Evolutionary conservation across 2,113 vertebrate genomes (phyloP).

Genomic region (Marcusenius ussheri): DNA sequence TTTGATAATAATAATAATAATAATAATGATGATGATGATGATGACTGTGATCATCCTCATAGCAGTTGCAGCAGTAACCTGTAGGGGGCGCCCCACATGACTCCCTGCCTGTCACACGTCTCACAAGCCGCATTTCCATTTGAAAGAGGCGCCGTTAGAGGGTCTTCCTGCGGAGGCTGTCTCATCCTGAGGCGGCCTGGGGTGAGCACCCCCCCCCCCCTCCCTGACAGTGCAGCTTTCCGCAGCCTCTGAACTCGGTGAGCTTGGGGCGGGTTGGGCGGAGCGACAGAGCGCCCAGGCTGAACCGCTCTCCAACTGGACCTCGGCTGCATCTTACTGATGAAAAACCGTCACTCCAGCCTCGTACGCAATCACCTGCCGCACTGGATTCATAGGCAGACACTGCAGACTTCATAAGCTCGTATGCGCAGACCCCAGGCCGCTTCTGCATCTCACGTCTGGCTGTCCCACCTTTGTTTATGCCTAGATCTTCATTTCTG

Average conservation of each 20-base stretch:
- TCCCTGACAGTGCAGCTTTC: not conserved
- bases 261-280: not conserved
- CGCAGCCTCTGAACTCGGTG: not conserved
- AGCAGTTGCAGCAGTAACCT: not conserved
- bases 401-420: not conserved
- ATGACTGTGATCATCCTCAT: not conserved
- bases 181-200: not conserved
- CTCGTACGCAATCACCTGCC: not conserved
- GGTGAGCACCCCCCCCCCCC: not conserved
- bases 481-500: not conserved
- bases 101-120: not conserved
- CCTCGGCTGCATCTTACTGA: not conserved
- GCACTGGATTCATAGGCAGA: not conserved
- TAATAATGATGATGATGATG: not conserved
- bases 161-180: not conserved
- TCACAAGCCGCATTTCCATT: not conserved
- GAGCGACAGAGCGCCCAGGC: not conserved
- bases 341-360: not conserved
- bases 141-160: not conserved
- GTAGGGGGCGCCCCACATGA: not conserved
- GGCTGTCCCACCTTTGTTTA: not conserved
- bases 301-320: not conserved
- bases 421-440: not conserved
- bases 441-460: not conserved
- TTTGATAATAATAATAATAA: not conserved